Evolutionary conservation across 2,797 vertebrate species (phyloP), one percentile per base, ranked within the genome.

Genomic region (Arctocebus calabarensis): DNA sequence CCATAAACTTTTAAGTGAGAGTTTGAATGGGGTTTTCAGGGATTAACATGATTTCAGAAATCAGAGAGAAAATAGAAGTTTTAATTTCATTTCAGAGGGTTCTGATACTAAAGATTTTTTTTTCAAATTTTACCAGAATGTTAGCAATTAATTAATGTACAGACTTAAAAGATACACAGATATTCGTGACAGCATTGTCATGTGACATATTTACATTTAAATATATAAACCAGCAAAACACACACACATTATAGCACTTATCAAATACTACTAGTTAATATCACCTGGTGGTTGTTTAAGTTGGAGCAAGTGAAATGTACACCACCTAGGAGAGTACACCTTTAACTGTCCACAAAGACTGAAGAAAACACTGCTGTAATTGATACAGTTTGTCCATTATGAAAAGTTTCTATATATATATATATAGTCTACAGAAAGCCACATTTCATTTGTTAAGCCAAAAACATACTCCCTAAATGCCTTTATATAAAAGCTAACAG

Each of bases 101-200:
- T 96, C 91, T 97, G 59, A 96, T 86, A 64, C 12, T 37, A 83
- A n/a, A 90, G 59, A 32, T 81, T 94, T 84, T 48, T 68, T 97
- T 81, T 23, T 87, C 96, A 81, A 84, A 96, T 96, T 96, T 84
- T 96, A 37, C 82, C 87, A 90, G 83, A 57, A 84, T 78, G 95
- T 96, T 91, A 82, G 88, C 84, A 81, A 45, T 75, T 82, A 85
- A 77, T 43, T 64, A 37, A 66, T 68, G 16, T 68, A 68, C 88
- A 94, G 43, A 92, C 61, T 92, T 70, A 82, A 92, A 78, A 61
- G 55, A 89, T 91, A 83, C 66, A 94, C 70, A 94, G 95, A 68
- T 95, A 94, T 84, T 32, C 74, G 57, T 96, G 71, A 68, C 64
- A 66, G 55, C 16, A 81, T 78, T 86, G 29, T 61, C 70, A 78